Conservation (phyloP, 2,113 vertebrate species). For the Condylura cristata region DNA sequence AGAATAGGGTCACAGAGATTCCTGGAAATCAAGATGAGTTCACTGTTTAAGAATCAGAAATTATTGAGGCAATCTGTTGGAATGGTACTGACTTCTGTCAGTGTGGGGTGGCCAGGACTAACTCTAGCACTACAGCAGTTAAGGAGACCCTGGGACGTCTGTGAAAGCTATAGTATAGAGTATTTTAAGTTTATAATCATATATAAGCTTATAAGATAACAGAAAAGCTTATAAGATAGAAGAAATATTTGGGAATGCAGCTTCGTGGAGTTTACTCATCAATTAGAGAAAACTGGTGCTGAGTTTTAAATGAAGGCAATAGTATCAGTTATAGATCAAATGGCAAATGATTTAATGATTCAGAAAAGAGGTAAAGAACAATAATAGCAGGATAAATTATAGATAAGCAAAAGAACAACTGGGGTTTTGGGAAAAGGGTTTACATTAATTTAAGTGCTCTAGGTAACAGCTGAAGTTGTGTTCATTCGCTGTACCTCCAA, state of each 20-base stretch:
- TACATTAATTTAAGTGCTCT: not conserved
- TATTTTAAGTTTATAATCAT: not conserved
- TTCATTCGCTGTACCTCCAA: not conserved
- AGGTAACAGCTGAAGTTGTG: not conserved
- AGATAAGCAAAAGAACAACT: not conserved
- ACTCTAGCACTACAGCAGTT: not conserved
- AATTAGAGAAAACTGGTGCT: not conserved
- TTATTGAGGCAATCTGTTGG: not conserved
- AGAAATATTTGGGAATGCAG: not conserved
- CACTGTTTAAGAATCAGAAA: not conserved
- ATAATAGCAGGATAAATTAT: not conserved
- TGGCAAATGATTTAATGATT: not conserved
- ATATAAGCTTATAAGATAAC: not conserved
- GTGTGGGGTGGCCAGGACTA: not conserved
- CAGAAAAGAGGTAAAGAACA: constrained; percentile 6
- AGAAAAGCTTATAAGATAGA: not conserved
- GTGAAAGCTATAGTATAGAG: not conserved
- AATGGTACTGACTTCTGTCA: not conserved
- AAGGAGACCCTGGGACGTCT: not conserved
- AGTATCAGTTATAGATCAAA: not conserved
- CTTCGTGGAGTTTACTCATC: not conserved
- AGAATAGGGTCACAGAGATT: not conserved
- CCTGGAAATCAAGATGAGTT: too few species aligned
- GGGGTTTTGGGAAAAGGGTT: not conserved
- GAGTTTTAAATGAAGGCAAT: constrained; percentile 44